Evolutionary conservation across 2,888 invertebrate genomes (phyloP).

Genomic region (Ennomos fuscantarius): DNA sequence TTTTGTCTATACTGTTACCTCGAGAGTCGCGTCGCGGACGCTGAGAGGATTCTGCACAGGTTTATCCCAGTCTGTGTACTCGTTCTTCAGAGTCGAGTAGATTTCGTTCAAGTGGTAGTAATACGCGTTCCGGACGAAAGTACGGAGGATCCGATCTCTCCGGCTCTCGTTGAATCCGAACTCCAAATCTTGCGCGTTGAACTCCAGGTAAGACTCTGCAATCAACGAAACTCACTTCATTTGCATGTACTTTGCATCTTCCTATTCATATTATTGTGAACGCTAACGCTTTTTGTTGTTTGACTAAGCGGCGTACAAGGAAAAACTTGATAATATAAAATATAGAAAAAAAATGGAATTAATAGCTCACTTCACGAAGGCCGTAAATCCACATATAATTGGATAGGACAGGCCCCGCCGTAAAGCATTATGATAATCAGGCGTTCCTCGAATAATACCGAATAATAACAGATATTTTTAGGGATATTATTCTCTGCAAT

Average conservation of each 20-base stretch:
- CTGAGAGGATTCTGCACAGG: conserved; percentile 94
- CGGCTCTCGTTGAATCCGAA: conserved; percentile 96
- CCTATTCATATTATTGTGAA: conserved; percentile 43
- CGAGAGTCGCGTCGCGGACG: conserved; percentile 93
- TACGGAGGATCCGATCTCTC: conserved; percentile 94
- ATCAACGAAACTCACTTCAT: conserved; percentile 52
- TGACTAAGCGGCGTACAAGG: conserved; percentile 32
- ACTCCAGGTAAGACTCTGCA: conserved; percentile 92
- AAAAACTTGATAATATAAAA: conserved; percentile 34
- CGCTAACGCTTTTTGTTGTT: conserved; percentile 39
- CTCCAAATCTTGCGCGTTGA: conserved; percentile 93
- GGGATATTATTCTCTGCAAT: conserved; percentile 24
- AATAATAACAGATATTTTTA: conserved; percentile 35
- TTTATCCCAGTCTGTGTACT: conserved; percentile 98
- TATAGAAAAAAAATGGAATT: conserved; percentile 43
- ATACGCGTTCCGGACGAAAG: conserved; percentile 97
- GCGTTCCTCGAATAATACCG: conserved; percentile 40
- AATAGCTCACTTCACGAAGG: conserved; percentile 46
- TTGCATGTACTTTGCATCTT: conserved; percentile 64
- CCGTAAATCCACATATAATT: conserved; percentile 50
- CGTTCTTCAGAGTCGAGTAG: conserved; percentile 96
- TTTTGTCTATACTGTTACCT: conserved; percentile 67
- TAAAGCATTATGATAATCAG: conserved; percentile 41
- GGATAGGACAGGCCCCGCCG: conserved; percentile 40
- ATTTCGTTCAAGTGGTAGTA: conserved; percentile 98